These are phyloP conservation scores for Scaptodrosophila latifasciaeformis DNA, from an alignment of 2,888 invertebrate species.

Conservation along the genomic window DNA sequence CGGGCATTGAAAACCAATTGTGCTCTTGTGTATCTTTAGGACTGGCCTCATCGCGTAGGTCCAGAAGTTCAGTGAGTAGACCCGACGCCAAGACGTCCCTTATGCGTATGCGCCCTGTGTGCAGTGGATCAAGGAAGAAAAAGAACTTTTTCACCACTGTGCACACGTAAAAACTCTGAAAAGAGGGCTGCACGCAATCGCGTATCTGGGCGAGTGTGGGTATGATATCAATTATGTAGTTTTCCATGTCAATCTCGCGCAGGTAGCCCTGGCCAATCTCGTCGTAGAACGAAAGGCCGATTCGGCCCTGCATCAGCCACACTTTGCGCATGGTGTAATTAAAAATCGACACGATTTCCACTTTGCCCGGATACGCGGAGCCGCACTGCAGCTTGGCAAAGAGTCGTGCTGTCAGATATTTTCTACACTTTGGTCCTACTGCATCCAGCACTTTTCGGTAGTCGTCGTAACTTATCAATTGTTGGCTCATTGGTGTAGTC, in stretches of 20 bases:
- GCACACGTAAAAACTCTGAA: slow-evolving; percentile 96
- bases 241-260: slow-evolving; percentile 92
- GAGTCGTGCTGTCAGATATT: slow-evolving; percentile 89
- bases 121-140: slow-evolving; percentile 93
- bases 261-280: slow-evolving; percentile 93
- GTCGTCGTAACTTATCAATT: slow-evolving; percentile 89
- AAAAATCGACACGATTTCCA: slow-evolving; percentile 92
- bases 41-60: slow-evolving; percentile 88
- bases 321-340: slow-evolving; percentile 97
- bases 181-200: slow-evolving; percentile 92
- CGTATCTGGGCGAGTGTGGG: slow-evolving; percentile 93
- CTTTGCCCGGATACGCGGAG: slow-evolving; percentile 86
- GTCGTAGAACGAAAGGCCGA: slow-evolving; percentile 94
- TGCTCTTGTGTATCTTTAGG: slow-evolving; percentile 89
- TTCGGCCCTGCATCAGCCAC: slow-evolving; percentile 95
- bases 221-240: slow-evolving; percentile 94
- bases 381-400: slow-evolving; percentile 91
- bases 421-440: slow-evolving; percentile 83
- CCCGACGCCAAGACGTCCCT: slow-evolving; percentile 87
- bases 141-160: slow-evolving; percentile 97
- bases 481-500: slow-evolving; percentile 84
- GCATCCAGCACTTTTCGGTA: slow-evolving; percentile 86
- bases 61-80: slow-evolving; percentile 92
- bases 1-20: slow-evolving; percentile 94
- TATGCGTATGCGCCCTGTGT: slow-evolving; percentile 92